A percentile compares a stretch with the other conserved stretches of the same genome.
Conservation (phyloP, 2,797 vertebrate genomes). For the Neosalanx taihuensis region DNA sequence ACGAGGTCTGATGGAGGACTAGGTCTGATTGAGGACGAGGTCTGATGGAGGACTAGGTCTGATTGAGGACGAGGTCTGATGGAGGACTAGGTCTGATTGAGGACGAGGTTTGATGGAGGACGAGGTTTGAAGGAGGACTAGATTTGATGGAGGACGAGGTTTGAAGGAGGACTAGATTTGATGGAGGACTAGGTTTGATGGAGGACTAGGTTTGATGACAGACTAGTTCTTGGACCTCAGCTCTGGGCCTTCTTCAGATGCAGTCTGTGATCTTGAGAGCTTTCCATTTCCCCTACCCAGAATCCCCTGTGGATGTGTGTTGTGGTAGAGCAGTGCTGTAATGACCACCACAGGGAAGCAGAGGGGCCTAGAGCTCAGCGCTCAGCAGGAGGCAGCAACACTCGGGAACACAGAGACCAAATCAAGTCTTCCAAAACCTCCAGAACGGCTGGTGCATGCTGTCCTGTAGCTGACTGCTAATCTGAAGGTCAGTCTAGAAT, state of each 20-base stretch:
- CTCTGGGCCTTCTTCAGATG: constrained; percentile 46
- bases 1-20: no score
- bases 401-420: neutral
- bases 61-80: no score
- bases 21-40: no score
- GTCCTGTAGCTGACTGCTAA: neutral
- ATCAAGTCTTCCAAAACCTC: constrained; percentile 2
- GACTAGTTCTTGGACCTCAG: neutral
- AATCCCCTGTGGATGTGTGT: constrained; percentile 25
- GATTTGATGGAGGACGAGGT: neutral
- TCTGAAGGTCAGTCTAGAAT: no score
- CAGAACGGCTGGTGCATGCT: neutral
- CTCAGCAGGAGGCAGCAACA: constrained; percentile 6
- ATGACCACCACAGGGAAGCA: constrained; percentile 8
- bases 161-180: no score
- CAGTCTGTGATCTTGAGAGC: constrained; percentile 52
- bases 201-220: neutral
- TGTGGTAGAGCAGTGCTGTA: constrained; percentile 19
- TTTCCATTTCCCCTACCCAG: constrained; percentile 23
- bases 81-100: no score
- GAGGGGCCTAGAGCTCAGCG: neutral
- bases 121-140: no score
- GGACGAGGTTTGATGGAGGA: no score
- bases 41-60: no score
- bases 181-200: no score